These are phyloP conservation scores for Protaetia brevitarsis DNA, from an alignment of 1,140 invertebrate genomes.

Conservation along the genomic window DNA sequence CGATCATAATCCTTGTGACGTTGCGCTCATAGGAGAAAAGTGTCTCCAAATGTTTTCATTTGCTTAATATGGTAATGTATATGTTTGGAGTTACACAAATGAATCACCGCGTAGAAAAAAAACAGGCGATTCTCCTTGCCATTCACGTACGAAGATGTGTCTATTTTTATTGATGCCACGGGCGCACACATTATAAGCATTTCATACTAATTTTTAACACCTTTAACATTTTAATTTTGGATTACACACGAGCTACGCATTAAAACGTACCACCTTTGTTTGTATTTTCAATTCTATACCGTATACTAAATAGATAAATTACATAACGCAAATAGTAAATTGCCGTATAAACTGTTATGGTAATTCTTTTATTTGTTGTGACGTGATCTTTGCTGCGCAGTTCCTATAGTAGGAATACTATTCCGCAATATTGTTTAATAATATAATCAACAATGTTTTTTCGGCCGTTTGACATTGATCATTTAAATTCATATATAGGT, in stretches of 20 bases:
- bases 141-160: background rate
- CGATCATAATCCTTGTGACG: too few species aligned
- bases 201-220: too few species aligned
- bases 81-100: too few species aligned
- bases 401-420: background rate
- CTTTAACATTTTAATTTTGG: background rate
- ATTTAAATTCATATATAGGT: too few species aligned
- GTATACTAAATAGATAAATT: constrained; percentile 9
- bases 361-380: constrained; percentile 6
- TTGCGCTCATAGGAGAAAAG: too few species aligned
- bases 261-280: background rate
- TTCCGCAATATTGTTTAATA: background rate
- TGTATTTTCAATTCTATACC: background rate
- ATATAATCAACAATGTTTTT: too few species aligned
- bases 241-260: background rate
- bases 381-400: background rate
- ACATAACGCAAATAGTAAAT: constrained; percentile 13
- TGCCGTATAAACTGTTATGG: background rate
- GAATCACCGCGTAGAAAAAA: background rate
- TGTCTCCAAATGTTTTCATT: background rate
- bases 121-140: too few species aligned
- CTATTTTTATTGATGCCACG: background rate
- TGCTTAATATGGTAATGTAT: background rate
- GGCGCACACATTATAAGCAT: too few species aligned
- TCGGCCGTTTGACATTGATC: too few species aligned